Percentiles rank a stretch among this genome's conserved stretches.
phyloP scores from a whole-genome alignment of 2,797 vertebrate genomes.

The Bryconaethiops microstoma region DNA sequence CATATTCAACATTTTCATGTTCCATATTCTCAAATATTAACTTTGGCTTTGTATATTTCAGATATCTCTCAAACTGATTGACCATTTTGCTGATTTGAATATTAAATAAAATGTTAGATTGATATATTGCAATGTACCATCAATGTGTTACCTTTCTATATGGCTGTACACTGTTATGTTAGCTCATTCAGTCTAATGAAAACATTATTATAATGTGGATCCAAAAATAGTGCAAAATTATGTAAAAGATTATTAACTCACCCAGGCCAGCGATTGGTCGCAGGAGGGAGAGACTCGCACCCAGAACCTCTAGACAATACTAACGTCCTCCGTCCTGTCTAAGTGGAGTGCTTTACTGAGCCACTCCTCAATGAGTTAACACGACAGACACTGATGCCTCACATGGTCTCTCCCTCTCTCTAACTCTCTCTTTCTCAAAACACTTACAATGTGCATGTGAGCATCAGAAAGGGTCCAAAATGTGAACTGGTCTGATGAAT shows the following conservation, averaged over 20 bases:
- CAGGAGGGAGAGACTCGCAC: background rate
- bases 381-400: background rate
- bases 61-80: too few species aligned
- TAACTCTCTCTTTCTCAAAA: too few species aligned
- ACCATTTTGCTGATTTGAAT: too few species aligned
- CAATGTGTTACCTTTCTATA: too few species aligned
- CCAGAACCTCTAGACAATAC: background rate
- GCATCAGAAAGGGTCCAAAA: too few species aligned
- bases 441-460: too few species aligned
- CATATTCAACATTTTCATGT: too few species aligned
- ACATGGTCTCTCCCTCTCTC: background rate
- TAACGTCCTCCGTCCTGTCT: background rate
- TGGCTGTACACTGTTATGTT: background rate
- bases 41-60: too few species aligned
- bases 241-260: slow-evolving; percentile 7
- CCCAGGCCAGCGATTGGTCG: slow-evolving; percentile 6
- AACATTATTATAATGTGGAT: background rate
- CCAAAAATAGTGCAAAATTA: background rate
- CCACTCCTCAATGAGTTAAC: slow-evolving; percentile 40
- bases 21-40: too few species aligned
- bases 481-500: too few species aligned
- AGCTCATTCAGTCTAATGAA: background rate
- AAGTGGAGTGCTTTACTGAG: slow-evolving; percentile 12
- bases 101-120: too few species aligned
- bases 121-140: too few species aligned